phyloP scores from a whole-genome alignment of 2,888 invertebrate species.

The Malacosoma neustria region DNA sequence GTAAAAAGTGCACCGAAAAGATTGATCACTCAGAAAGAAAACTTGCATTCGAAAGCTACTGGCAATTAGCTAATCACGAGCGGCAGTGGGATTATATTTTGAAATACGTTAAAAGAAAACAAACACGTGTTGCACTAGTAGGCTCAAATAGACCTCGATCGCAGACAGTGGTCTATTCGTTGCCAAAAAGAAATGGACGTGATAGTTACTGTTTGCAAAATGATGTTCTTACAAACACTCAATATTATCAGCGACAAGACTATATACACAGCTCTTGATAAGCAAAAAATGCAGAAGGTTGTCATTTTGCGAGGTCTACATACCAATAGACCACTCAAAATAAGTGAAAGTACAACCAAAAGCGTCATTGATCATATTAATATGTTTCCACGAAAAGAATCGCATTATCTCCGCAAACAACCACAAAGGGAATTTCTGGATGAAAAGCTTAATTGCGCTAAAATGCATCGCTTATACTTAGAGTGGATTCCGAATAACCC shows the following conservation, averaged over 20 bases:
- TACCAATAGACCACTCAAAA: neutral
- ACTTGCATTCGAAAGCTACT: conserved; percentile 2
- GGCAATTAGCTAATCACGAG: conserved; percentile 2
- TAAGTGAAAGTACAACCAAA: neutral
- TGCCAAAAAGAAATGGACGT: conserved; percentile 1
- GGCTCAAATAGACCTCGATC: conserved; percentile 1
- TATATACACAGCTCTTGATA: conserved; percentile 3
- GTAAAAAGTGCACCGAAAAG: conserved; percentile 1
- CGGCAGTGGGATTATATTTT: conserved; percentile 3
- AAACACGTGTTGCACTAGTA: conserved; percentile 2
- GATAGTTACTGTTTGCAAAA: conserved; percentile 1
- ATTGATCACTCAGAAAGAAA: conserved; percentile 1
- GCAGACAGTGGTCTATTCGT: neutral
- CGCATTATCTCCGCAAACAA: no score
- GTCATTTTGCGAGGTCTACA: neutral
- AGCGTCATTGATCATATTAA: neutral
- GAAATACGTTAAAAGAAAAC: conserved; percentile 1
- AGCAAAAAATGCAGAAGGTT: neutral
- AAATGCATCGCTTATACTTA: no score
- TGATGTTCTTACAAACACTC: conserved; percentile 3
- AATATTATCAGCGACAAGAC: conserved; percentile 1
- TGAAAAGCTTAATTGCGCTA: no score
- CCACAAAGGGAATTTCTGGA: no score
- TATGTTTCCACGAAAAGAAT: conserved; percentile 1
- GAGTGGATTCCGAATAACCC: no score